Evolutionary conservation across 2,113 vertebrate genomes (phyloP), one percentile per base, ranked within the genome.

Genomic region (Hipposideros armiger): DNA sequence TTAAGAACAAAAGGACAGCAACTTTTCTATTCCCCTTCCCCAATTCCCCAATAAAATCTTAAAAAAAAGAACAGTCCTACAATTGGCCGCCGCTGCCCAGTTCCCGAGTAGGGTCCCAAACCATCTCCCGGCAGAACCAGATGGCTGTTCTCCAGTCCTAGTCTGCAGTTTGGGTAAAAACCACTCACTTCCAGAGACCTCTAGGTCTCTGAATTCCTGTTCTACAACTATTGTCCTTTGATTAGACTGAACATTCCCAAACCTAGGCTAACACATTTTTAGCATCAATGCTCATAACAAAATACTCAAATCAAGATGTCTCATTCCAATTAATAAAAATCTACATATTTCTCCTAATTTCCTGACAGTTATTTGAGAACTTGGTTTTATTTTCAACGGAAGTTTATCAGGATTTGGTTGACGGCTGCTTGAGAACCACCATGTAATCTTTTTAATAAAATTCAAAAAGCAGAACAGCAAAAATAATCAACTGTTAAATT

Each of bases 381-480:
- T 30, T 85, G 58, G 52, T 47, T 93, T 95, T 95, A 90, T 92
- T 94, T 90, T 95, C 91, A 94, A 90, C 22, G 40, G 16, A 83
- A 78, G 13, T 90, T 84, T 69, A 78, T 73, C 47, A 82, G 10
- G 47, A 83, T 87, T 82, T 80, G 36, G 11, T 69, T 64, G 94
- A 86, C 77, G 50, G 64, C 62, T 94, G 45, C 36, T 58, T 82
- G 13, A 86, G 32, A 94, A 87, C 2, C 22, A 81, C 40, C 28
- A 52, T 1, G 28, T 22, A 56, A 74, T 54, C 56, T 92, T 95
- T 86, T 77, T 28, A 76, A 54, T 77, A 92, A 77, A 85, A 90
- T 50, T 36, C 36, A 78, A 47, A 94, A 94, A 91, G 78, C 15
- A 73, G 22, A 90, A 89, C 2, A 91, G 78, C 40, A 91, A 69